Conservation (phyloP, 2,113 vertebrate genomes). For the Labrus mixtus region DNA sequence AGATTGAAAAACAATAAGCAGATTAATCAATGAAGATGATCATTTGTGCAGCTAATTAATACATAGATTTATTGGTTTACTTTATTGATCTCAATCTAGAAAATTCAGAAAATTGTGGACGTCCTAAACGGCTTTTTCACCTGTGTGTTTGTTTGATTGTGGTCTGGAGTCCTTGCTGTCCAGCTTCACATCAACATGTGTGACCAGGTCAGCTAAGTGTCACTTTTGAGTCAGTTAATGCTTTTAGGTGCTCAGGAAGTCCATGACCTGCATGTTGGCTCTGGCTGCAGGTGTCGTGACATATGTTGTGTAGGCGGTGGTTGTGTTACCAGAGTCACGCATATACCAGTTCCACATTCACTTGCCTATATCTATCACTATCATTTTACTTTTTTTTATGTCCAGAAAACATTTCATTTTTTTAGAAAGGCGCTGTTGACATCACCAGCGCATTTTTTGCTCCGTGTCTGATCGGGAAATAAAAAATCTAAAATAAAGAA, state of each 20-base stretch:
- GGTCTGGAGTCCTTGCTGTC: constrained; percentile 37
- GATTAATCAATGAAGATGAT: no score
- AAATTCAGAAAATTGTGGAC: no score
- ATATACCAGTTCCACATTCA: background rate
- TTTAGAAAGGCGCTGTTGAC: no score
- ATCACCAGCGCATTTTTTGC: no score
- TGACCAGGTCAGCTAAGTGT: constrained; percentile 42
- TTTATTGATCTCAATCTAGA: no score
- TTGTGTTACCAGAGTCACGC: background rate
- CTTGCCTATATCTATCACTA: background rate
- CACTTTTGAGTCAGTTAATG: constrained; percentile 59
- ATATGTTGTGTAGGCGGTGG: background rate
- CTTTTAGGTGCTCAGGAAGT: constrained; percentile 45
- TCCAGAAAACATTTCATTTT: background rate
- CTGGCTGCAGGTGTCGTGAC: constrained; percentile 21
- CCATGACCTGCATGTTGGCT: background rate
- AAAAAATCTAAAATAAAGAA: no score
- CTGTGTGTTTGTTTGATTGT: constrained; percentile 49
- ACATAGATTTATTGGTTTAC: no score
- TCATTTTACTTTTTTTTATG: background rate
- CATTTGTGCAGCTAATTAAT: no score
- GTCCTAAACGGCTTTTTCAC: constrained; percentile 62
- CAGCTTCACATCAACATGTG: background rate
- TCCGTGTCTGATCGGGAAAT: no score
- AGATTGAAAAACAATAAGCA: no score